These are phyloP conservation scores for Nyctibius grandis DNA, from an alignment of 2,797 vertebrate genomes.

Conservation along the genomic window DNA sequence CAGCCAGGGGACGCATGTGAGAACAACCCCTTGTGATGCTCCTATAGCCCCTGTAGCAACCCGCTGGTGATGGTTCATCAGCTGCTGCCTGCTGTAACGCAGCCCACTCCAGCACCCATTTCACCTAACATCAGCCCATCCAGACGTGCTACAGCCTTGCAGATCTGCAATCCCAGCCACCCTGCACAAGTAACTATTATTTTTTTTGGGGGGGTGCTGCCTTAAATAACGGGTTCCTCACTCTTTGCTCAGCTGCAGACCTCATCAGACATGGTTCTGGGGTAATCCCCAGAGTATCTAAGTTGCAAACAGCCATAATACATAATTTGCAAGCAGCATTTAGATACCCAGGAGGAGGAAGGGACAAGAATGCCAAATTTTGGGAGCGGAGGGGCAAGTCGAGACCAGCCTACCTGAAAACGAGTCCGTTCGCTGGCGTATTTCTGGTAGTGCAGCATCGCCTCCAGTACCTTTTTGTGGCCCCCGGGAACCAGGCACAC, in stretches of 20 bases:
- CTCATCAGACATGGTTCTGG: not conserved
- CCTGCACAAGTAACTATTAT: not conserved
- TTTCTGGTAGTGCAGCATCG: conserved; percentile 98
- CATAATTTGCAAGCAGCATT: not conserved
- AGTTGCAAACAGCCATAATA: not conserved
- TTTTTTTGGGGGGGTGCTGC: not conserved
- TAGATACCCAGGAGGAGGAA: not conserved
- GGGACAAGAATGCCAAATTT: not conserved
- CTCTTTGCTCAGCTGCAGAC: not conserved
- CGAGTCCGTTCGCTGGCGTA: conserved; percentile 93
- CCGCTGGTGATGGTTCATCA: not conserved
- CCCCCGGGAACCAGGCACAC: conserved; percentile 98
- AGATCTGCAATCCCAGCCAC: not conserved
- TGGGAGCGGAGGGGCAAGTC: fast-evolving
- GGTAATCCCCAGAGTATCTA: not conserved
- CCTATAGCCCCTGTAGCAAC: not conserved
- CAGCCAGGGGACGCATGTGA: fast-evolving
- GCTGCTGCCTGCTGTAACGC: not conserved
- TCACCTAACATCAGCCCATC: not conserved
- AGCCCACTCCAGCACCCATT: not conserved
- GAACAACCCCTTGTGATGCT: not conserved
- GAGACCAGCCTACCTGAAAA: conserved; percentile 84
- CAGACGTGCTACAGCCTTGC: not conserved
- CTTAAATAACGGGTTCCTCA: not conserved
- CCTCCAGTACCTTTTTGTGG: conserved; percentile 95